A percentile compares a stretch with the other conserved stretches of the same genome.
Conservation (phyloP, 2,113 vertebrate species). For the Cricetomys ansorgei region DNA sequence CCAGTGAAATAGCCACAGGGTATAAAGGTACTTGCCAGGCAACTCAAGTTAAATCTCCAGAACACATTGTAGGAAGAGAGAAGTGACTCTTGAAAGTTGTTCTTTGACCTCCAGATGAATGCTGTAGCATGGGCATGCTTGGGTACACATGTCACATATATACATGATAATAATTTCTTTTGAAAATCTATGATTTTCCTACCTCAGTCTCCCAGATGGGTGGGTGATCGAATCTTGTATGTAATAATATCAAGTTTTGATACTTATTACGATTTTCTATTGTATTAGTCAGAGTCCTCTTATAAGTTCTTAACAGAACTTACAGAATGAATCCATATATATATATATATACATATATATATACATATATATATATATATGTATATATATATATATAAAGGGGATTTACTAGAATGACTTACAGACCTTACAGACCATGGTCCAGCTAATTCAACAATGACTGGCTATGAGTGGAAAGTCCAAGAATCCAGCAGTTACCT, state of each 20-base stretch:
- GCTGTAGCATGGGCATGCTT: not conserved
- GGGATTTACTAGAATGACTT: too few relatives aligned
- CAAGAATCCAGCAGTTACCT: too few relatives aligned
- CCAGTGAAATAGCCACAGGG: not conserved
- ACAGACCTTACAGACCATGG: too few relatives aligned
- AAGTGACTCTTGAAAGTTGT: not conserved
- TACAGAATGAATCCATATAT: too few relatives aligned
- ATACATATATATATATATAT: too few relatives aligned
- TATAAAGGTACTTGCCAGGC: not conserved
- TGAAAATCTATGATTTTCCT: not conserved
- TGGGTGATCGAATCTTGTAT: too few relatives aligned
- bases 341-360: too few relatives aligned
- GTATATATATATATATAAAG: too few relatives aligned
- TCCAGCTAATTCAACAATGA: too few relatives aligned
- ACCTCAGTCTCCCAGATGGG: not conserved
- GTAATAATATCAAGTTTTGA: not conserved
- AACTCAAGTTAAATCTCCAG: not conserved
- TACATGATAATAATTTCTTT: not conserved
- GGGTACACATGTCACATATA: not conserved
- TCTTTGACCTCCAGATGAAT: not conserved
- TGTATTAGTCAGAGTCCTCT: too few relatives aligned
- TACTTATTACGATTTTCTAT: not conserved
- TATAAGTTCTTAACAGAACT: too few relatives aligned
- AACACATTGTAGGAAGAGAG: not conserved
- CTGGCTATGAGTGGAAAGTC: too few relatives aligned